Percentiles rank a stretch among this genome's conserved stretches.
phyloP scores from a whole-genome alignment of 2,888 invertebrate species.

The Cotesia congregata region DNA sequence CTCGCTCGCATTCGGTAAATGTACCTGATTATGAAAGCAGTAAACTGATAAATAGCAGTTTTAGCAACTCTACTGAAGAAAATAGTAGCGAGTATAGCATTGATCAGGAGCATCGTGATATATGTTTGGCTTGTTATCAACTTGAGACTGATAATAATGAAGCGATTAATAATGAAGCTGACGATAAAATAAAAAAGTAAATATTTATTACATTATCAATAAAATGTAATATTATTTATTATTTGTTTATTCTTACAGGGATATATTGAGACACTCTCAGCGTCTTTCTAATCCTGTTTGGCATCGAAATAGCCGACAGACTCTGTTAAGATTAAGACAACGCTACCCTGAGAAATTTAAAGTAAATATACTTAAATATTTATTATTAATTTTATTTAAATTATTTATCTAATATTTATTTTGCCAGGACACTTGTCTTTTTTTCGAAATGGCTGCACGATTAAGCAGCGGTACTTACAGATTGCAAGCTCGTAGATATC shows the following conservation, averaged over 20 bases:
- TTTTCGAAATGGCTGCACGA: slow-evolving; percentile 89
- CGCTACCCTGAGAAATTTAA: slow-evolving; percentile 80
- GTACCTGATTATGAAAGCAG: slow-evolving; percentile 38
- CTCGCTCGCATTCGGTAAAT: slow-evolving; percentile 46
- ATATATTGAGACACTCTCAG: slow-evolving; percentile 80
- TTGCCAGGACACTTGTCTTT: slow-evolving; percentile 86
- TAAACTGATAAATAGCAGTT: slow-evolving; percentile 43
- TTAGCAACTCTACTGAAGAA: slow-evolving; percentile 60
- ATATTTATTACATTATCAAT: not conserved
- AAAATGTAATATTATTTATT: not conserved
- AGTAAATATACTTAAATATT: slow-evolving; percentile 47
- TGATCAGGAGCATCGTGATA: slow-evolving; percentile 56
- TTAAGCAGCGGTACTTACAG: slow-evolving; percentile 86
- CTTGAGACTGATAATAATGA: slow-evolving; percentile 50
- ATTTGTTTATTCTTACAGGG: slow-evolving; percentile 50
- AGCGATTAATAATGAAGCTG: slow-evolving; percentile 52
- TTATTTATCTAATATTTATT: slow-evolving; percentile 21
- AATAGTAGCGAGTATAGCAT: slow-evolving; percentile 58
- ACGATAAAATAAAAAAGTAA: slow-evolving; percentile 60
- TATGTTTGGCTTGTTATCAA: slow-evolving; percentile 62
- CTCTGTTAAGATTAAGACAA: slow-evolving; percentile 82
- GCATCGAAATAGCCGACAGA: slow-evolving; percentile 85
- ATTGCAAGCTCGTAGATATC: slow-evolving; percentile 85
- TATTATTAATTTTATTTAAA: slow-evolving; percentile 7
- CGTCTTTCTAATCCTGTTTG: slow-evolving; percentile 85